These are phyloP conservation scores for Chrysaora quinquecirrha DNA, from an alignment of 30 jellyfish, hydroid and myxozoan genomes.

Conservation along the genomic window DNA sequence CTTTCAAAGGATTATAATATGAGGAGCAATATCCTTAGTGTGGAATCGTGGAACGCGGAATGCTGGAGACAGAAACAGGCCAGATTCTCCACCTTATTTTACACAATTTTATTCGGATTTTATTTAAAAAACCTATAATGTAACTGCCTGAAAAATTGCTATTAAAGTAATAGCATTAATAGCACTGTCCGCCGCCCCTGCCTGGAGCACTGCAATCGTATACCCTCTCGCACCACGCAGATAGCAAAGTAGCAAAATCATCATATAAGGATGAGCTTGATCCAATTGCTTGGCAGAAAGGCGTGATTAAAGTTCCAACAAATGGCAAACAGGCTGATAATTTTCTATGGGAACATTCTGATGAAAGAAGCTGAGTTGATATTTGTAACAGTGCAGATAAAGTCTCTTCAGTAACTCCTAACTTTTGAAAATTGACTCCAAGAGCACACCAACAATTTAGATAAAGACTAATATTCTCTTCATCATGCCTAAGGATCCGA, in stretches of 20 bases:
- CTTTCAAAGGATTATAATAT: too few relatives aligned
- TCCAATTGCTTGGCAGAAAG: background rate
- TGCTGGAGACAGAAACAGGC: too few relatives aligned
- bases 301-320: background rate
- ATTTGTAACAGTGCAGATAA: background rate
- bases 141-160: too few relatives aligned
- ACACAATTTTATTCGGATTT: too few relatives aligned
- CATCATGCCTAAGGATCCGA: background rate
- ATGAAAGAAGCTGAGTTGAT: background rate
- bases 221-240: conserved; percentile 19
- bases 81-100: too few relatives aligned
- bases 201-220: conserved; percentile 11
- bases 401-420: background rate
- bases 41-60: too few relatives aligned
- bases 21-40: too few relatives aligned
- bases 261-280: background rate
- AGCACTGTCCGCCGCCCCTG: too few relatives aligned
- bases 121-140: too few relatives aligned
- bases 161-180: too few relatives aligned
- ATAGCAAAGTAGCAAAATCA: background rate
- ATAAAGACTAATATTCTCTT: background rate
- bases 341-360: background rate
- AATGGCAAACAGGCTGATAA: conserved; percentile 1
- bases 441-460: background rate
- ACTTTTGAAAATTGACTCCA: background rate